phyloP scores from a whole-genome alignment of 1,140 invertebrate species.

The Lordiphosa stackelbergi region DNA sequence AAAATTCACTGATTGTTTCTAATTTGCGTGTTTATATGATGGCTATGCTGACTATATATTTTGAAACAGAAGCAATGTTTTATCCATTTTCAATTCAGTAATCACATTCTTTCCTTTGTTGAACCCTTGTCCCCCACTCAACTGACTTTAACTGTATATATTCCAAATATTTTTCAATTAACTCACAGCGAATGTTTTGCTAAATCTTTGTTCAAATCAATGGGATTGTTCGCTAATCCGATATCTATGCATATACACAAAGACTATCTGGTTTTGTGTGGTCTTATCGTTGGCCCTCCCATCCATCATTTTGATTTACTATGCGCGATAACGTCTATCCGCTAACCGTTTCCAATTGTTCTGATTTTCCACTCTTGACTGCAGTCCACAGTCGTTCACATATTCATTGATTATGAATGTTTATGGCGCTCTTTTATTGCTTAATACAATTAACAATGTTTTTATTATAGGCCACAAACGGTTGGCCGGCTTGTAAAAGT shows the following conservation, averaged over 20 bases:
- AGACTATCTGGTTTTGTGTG: neutral
- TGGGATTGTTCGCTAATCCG: neutral
- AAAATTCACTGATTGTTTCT: too few relatives aligned
- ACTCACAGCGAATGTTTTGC: too few relatives aligned
- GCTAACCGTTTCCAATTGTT: constrained; percentile 11
- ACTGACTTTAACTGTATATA: too few relatives aligned
- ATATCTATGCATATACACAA: neutral
- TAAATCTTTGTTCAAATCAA: too few relatives aligned
- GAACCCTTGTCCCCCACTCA: too few relatives aligned
- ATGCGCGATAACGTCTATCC: neutral
- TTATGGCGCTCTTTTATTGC: constrained; percentile 40
- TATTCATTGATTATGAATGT: constrained; percentile 45
- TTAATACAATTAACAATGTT: constrained; percentile 50
- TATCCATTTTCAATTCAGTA: too few relatives aligned
- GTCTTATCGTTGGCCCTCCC: neutral
- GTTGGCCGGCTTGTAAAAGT: constrained; percentile 19
- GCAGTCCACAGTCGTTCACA: constrained; percentile 13
- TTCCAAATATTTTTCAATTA: too few relatives aligned
- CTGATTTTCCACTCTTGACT: constrained; percentile 39
- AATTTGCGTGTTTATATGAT: too few relatives aligned
- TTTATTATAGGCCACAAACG: constrained; percentile 27
- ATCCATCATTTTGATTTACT: constrained; percentile 16
- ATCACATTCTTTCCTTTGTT: too few relatives aligned
- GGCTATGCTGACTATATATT: too few relatives aligned
- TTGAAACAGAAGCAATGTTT: too few relatives aligned